Base-by-base conservation (phyloP, 2,888 invertebrate species). In the Hirtodrosophila histrioides region DNA sequence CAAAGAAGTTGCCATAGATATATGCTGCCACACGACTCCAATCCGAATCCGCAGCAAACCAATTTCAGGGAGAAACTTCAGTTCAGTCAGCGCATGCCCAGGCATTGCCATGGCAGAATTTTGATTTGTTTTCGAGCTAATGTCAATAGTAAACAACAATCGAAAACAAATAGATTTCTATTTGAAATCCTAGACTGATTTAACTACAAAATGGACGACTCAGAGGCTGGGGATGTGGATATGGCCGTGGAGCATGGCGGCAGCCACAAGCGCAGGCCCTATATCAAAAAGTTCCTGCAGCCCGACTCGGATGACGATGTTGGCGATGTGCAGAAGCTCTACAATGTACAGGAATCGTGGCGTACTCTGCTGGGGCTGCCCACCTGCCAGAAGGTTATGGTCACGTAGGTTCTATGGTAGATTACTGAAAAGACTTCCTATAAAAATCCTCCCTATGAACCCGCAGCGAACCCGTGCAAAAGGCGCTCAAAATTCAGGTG, bases 401-500 rank as follows among this genome's bases (percentile, higher is more conserved):
- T 90, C 9, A 80, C 72, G 89, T 89, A 73, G 54, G 78, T 74
- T 6, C 17, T 9, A 4, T 0, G 6, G 0, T 11, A 31, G 7
- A 7, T 7, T 31, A 7, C 3, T 31, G 8, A 31, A 31, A 6
- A 27, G 6, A 27, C 5, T 27, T 27, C 6, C 27, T 31, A 31
- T 4, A 8, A 7, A 8, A 9, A 31, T 0, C n/a, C 4, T n/a
- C 9, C 4, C 4, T 1, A 3, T 35, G 36, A 27, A 31, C 31
- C 8, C 9, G 0, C n/a, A 85, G 85, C 0, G 76, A 78, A 0
- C 35, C 40, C 0, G 70, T 62, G 1, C 91, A 92, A 65, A 88
- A 86, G 57, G 43, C 64, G 1, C 89, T 95, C 9, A 94, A 94
- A 65, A 92, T 95, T 74, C 93, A 94, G 2, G 93, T 95, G 40